phyloP scores from a whole-genome alignment of 2,888 invertebrate genomes.

The Horisme vitalbata region DNA sequence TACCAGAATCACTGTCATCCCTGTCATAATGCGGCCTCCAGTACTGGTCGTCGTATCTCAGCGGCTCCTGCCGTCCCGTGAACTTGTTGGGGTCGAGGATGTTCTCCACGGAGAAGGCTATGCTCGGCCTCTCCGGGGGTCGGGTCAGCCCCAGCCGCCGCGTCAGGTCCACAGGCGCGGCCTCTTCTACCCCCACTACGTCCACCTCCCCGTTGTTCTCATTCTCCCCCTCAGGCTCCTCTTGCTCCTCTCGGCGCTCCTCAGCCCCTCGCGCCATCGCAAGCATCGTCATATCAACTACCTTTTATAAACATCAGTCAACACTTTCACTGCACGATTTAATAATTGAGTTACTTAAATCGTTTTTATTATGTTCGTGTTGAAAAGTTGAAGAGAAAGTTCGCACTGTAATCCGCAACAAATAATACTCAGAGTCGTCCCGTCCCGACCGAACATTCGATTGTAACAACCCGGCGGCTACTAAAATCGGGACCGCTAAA shows the following conservation, averaged over 20 bases:
- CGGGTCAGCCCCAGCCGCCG: constrained; percentile 83
- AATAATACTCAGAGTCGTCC: constrained; percentile 41
- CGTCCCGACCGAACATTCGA: constrained; percentile 53
- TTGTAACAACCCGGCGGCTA: constrained; percentile 53
- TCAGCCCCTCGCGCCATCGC: constrained; percentile 78
- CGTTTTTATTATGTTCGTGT: background rate
- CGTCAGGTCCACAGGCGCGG: constrained; percentile 74
- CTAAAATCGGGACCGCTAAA: constrained; percentile 51
- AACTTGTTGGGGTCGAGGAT: constrained; percentile 95
- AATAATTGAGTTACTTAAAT: background rate
- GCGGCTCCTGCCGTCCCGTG: constrained; percentile 84
- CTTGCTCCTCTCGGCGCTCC: constrained; percentile 63
- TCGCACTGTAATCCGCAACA: constrained; percentile 54
- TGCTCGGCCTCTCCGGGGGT: constrained; percentile 76
- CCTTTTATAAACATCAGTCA: constrained; percentile 34
- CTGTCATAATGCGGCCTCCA: constrained; percentile 80
- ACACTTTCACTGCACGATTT: constrained; percentile 50
- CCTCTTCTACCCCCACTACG: constrained; percentile 76
- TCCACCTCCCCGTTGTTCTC: constrained; percentile 71
- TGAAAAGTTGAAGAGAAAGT: constrained; percentile 19
- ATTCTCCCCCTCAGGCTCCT: constrained; percentile 61
- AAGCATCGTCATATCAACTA: constrained; percentile 81
- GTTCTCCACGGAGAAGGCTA: constrained; percentile 95
- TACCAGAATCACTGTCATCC: constrained; percentile 83
- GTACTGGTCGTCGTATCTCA: constrained; percentile 83